Evolutionary conservation across 2,797 vertebrate species (phyloP).

Genomic region (Catostomus latipinnis): DNA sequence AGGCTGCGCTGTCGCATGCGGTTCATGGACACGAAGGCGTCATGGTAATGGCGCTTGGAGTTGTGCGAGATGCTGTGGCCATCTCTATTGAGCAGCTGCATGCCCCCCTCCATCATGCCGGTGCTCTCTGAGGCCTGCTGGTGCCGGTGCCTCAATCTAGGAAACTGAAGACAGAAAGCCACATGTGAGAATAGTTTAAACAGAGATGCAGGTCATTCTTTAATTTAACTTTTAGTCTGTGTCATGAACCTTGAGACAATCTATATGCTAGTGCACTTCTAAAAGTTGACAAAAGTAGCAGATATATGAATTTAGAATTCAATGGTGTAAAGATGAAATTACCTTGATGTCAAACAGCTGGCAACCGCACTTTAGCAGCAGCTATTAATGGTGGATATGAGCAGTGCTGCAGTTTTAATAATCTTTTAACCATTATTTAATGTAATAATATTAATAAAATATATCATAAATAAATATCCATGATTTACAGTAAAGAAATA

Average conservation of each 20-base stretch:
- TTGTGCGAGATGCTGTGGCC: slow-evolving; percentile 98
- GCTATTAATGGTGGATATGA: too few species aligned
- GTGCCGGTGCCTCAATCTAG: slow-evolving; percentile 76
- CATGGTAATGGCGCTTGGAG: slow-evolving; percentile 98
- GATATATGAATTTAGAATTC: background rate
- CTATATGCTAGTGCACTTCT: background rate
- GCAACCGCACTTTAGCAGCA: too few species aligned
- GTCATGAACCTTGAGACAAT: too few species aligned
- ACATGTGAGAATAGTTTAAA: background rate
- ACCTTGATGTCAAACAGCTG: background rate
- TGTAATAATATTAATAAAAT: too few species aligned
- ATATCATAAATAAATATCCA: too few species aligned
- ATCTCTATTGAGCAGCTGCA: slow-evolving; percentile 95
- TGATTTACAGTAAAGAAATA: too few species aligned
- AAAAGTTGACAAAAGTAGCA: background rate
- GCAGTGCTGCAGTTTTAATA: too few species aligned
- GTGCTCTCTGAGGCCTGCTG: slow-evolving; percentile 70
- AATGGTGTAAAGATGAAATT: background rate
- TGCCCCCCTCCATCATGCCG: slow-evolving; percentile 90
- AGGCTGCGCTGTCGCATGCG: slow-evolving; percentile 95
- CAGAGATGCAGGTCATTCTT: background rate
- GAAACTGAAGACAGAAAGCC: slow-evolving; percentile 68
- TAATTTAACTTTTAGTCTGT: too few species aligned
- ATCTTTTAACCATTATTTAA: too few species aligned
- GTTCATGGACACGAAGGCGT: slow-evolving; percentile 99